Evolutionary conservation across 2,113 vertebrate species (phyloP).

Genomic region (Ranitomeya variabilis): DNA sequence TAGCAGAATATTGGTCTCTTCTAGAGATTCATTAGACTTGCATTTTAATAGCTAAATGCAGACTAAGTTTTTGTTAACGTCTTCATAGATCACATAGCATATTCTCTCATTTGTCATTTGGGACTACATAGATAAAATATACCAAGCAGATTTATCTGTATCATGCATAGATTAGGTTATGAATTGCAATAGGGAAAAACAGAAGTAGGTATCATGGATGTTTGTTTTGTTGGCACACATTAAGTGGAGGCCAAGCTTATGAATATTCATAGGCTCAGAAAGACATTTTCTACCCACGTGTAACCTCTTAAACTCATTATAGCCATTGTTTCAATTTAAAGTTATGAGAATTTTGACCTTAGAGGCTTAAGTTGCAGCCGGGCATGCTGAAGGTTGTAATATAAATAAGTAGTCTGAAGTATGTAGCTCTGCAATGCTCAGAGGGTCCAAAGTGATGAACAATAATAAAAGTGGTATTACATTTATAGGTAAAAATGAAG

Average conservation of each 20-base stretch:
- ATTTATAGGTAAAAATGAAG: slow-evolving; percentile 31
- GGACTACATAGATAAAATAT: neutral
- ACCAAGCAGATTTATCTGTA: neutral
- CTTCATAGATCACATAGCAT: no score
- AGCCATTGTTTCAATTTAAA: neutral
- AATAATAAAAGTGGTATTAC: slow-evolving; percentile 41
- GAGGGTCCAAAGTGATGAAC: slow-evolving; percentile 17
- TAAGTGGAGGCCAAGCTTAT: neutral
- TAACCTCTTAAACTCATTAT: slow-evolving; percentile 28
- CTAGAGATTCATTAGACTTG: no score
- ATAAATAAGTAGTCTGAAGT: slow-evolving; percentile 15
- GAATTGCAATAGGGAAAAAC: neutral
- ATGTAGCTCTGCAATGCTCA: neutral
- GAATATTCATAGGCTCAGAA: slow-evolving; percentile 21
- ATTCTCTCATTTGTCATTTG: neutral
- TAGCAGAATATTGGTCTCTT: no score
- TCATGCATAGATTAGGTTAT: neutral
- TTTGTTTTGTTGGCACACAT: neutral
- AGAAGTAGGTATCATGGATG: neutral
- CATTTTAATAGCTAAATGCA: neutral
- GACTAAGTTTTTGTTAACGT: neutral
- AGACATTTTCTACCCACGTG: neutral
- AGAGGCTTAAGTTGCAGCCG: neutral
- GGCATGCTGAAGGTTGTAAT: slow-evolving; percentile 3
- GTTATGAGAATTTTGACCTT: slow-evolving; percentile 32